These are phyloP conservation scores for Microtus oregoni DNA, from an alignment of 2,113 vertebrate species.

Conservation along the genomic window DNA sequence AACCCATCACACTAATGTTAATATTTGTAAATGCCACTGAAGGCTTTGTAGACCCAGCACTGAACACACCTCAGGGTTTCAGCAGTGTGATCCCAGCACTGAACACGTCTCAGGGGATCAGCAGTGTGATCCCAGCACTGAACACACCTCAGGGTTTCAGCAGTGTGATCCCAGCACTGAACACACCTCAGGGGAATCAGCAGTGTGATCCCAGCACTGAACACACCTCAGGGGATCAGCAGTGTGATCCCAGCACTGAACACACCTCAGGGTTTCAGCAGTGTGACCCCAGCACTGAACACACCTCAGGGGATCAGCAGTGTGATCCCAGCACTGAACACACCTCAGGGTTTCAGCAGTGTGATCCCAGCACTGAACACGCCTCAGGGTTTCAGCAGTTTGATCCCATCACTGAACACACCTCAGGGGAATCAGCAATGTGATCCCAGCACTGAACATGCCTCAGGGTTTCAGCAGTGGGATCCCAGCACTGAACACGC, in stretches of 20 bases:
- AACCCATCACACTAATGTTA: background rate
- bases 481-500: rapidly evolving
- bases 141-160: background rate
- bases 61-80: background rate
- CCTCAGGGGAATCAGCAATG: background rate
- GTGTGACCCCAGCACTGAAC: background rate
- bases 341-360: background rate
- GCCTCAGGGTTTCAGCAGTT: background rate
- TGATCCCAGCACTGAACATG: background rate
- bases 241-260: background rate
- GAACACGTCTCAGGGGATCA: background rate
- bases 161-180: background rate
- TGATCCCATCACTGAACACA: background rate
- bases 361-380: background rate
- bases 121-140: no score
- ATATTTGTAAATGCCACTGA: background rate
- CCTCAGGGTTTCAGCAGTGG: background rate
- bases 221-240: background rate
- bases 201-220: background rate
- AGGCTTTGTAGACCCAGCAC: background rate
- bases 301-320: background rate
- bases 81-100: background rate
- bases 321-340: background rate
- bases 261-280: background rate
- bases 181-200: background rate